Evolutionary conservation across 2,113 vertebrate genomes (phyloP).

Genomic region (Microcebus ravelobensis): DNA sequence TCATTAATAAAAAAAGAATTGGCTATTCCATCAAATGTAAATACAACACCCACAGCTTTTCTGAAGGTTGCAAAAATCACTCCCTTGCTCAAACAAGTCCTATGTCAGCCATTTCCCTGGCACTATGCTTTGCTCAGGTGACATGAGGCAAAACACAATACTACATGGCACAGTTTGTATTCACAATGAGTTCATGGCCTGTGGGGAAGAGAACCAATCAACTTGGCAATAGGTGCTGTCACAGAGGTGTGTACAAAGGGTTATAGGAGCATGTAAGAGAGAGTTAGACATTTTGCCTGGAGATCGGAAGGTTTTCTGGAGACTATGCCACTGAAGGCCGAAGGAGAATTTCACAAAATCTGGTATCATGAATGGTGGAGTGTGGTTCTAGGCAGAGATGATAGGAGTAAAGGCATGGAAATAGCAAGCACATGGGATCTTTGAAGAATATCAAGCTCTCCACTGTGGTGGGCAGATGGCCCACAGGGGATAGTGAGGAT

Average conservation of each 20-base stretch:
- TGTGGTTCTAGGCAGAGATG: not conserved
- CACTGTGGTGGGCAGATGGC: not conserved
- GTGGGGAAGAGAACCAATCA: not conserved
- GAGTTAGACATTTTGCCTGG: not conserved
- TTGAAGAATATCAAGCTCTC: not conserved
- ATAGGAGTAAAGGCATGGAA: not conserved
- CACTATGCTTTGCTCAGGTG: not conserved
- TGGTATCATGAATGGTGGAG: not conserved
- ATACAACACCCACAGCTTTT: not conserved
- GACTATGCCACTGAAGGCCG: not conserved
- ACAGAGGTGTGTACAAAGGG: not conserved
- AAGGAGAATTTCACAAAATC: not conserved
- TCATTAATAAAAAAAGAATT: slow-evolving; percentile 39
- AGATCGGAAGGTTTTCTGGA: not conserved
- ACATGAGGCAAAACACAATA: not conserved
- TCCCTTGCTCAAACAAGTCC: not conserved
- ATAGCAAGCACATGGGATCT: not conserved
- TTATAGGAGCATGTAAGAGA: not conserved
- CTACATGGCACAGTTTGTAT: not conserved
- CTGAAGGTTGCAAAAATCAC: slow-evolving; percentile 4
- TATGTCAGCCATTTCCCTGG: not conserved
- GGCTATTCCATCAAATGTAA: slow-evolving; percentile 4
- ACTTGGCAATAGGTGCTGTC: not conserved
- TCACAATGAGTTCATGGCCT: not conserved
- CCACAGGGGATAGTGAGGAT: not conserved